A percentile compares a stretch with the other conserved stretches of the same genome.
phyloP scores from a whole-genome alignment of 1,140 invertebrate genomes.

The Antheraea pernyi region DNA sequence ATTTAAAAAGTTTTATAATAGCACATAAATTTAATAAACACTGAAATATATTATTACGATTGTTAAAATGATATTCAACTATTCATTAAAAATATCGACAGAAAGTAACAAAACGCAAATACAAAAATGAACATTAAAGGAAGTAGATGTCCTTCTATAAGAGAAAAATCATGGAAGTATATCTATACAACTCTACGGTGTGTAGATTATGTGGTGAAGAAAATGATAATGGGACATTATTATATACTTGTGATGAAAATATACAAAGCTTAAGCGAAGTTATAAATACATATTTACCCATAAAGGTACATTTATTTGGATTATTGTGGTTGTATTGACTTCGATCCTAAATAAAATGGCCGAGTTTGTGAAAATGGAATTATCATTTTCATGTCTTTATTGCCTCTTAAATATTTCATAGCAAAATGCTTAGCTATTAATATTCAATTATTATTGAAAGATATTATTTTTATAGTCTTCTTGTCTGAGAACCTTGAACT shows the following conservation, averaged over 20 bases:
- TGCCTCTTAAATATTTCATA: slow-evolving; percentile 1
- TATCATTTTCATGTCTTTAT: slow-evolving; percentile 58
- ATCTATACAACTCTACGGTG: slow-evolving; percentile 83
- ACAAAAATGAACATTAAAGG: slow-evolving; percentile 23
- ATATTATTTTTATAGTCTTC: neutral
- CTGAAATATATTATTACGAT: neutral
- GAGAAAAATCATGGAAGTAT: slow-evolving; percentile 60
- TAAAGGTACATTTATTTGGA: slow-evolving; percentile 81
- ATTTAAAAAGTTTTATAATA: neutral
- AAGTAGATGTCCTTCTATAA: slow-evolving; percentile 51
- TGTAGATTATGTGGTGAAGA: slow-evolving; percentile 87
- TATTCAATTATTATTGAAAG: neutral
- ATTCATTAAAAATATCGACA: neutral
- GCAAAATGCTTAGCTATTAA: neutral
- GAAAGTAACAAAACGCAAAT: slow-evolving; percentile 12
- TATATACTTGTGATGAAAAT: slow-evolving; percentile 80
- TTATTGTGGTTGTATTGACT: slow-evolving; percentile 83
- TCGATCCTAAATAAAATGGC: slow-evolving; percentile 61
- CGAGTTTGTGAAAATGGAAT: slow-evolving; percentile 26
- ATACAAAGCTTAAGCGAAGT: slow-evolving; percentile 81
- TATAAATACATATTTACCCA: slow-evolving; percentile 85
- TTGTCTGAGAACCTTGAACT: neutral
- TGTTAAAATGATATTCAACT: neutral
- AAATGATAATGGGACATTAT: slow-evolving; percentile 83
- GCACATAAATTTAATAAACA: neutral